A percentile compares a stretch with the other conserved stretches of the same genome.
Conservation (phyloP, 23 tunicate species). For the Halocynthia roretzi region DNA sequence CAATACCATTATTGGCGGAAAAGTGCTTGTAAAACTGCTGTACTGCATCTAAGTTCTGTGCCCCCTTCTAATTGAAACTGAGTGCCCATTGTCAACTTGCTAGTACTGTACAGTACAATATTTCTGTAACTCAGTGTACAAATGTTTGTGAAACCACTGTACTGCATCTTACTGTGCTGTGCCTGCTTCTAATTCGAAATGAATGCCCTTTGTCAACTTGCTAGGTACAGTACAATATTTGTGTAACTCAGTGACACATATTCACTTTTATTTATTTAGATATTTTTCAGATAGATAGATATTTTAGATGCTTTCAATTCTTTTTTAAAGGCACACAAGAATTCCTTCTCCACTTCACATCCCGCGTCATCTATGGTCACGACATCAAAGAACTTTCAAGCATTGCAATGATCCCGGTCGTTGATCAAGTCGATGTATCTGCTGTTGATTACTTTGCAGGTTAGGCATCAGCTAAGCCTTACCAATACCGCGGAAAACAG, state of each 20-base stretch:
- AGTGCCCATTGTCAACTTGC: too few relatives aligned
- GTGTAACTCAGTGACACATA: neutral
- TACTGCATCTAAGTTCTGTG: too few relatives aligned
- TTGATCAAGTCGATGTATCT: slow-evolving; percentile 15
- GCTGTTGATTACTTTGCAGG: slow-evolving; percentile 79
- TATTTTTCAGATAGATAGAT: too few relatives aligned
- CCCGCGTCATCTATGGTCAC: slow-evolving; percentile 24
- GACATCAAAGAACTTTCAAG: slow-evolving; percentile 12
- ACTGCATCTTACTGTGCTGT: too few relatives aligned
- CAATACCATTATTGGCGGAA: too few relatives aligned
- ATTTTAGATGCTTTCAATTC: neutral
- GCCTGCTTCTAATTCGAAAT: too few relatives aligned
- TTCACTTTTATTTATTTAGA: too few relatives aligned
- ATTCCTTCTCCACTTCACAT: slow-evolving; percentile 39
- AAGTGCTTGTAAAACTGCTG: too few relatives aligned
- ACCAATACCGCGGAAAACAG: too few relatives aligned
- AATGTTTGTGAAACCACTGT: too few relatives aligned
- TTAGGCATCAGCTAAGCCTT: neutral
- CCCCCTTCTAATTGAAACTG: too few relatives aligned
- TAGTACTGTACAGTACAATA: neutral
- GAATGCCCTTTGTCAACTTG: too few relatives aligned
- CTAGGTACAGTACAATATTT: neutral
- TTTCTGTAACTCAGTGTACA: neutral
- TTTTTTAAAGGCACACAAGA: slow-evolving; percentile 37
- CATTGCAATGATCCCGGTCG: slow-evolving; percentile 45